A percentile compares a stretch with the other conserved stretches of the same genome.
These are phyloP conservation scores for Xestia rhomboidea DNA, from an alignment of 2,888 invertebrate species.

Conservation along the genomic window DNA sequence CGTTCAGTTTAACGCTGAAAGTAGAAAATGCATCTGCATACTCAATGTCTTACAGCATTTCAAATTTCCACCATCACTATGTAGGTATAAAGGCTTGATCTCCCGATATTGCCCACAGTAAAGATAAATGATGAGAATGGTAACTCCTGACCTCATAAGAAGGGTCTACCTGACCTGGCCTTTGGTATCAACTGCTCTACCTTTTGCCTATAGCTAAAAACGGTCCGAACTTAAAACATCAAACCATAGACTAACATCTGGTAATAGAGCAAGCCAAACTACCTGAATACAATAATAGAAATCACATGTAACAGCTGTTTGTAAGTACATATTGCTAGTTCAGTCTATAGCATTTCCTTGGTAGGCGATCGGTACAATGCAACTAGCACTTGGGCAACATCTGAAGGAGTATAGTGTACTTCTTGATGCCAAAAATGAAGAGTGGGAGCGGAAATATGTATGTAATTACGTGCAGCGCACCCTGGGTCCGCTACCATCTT, in stretches of 20 bases:
- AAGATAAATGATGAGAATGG: constrained; percentile 1
- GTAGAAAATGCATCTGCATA: neutral
- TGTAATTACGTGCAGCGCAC: neutral
- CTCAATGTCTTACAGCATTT: neutral
- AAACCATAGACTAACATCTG: constrained; percentile 31
- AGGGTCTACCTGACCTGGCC: neutral
- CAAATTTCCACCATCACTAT: neutral
- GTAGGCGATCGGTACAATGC: constrained; percentile 1
- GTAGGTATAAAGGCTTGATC: neutral
- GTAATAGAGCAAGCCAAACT: constrained; percentile 17
- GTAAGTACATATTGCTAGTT: constrained; percentile 53
- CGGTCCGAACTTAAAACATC: neutral
- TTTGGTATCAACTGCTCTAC: neutral
- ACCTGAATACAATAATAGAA: constrained; percentile 20
- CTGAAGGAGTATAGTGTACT: neutral
- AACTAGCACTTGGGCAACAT: constrained; percentile 20
- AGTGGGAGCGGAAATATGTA: neutral
- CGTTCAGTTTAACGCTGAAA: neutral
- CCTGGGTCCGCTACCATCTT: neutral
- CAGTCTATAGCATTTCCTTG: constrained; percentile 50
- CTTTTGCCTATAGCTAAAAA: constrained; percentile 18
- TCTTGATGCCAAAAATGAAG: neutral
- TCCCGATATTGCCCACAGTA: neutral
- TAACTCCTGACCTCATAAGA: constrained; percentile 5
- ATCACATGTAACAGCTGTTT: constrained; percentile 50